Conservation (phyloP, 1,140 invertebrate species). For the Drosophila seguyi region DNA sequence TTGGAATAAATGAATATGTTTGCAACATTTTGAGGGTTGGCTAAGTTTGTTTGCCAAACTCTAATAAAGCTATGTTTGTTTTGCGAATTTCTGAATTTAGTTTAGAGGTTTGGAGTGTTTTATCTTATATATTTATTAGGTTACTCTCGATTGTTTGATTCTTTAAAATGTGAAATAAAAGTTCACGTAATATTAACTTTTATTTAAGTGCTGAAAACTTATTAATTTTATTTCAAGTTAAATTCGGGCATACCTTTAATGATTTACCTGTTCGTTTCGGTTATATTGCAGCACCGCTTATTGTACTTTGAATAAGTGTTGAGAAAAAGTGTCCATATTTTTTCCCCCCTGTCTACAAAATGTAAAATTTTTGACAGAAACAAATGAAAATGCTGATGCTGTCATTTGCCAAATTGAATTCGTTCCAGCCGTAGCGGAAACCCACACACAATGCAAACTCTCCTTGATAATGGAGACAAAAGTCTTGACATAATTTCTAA, state of each 20-base stretch:
- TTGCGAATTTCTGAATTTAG: neutral
- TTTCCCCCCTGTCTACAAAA: conserved; percentile 1
- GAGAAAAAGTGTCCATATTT: conserved; percentile 30
- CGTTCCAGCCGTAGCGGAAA: conserved; percentile 28
- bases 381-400: conserved; percentile 72
- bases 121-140: neutral
- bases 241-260: conserved; percentile 9
- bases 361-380: conserved; percentile 60
- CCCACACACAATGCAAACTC: conserved; percentile 6
- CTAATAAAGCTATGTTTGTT: conserved; percentile 35
- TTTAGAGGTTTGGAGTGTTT: neutral
- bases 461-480: conserved; percentile 31
- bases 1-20: conserved; percentile 31
- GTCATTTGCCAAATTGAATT: conserved; percentile 75
- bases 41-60: conserved; percentile 44
- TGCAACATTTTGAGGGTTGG: conserved; percentile 24
- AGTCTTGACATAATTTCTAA: conserved; percentile 71
- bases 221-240: neutral
- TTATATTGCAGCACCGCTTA: neutral
- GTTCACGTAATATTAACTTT: neutral
- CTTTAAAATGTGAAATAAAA: neutral
- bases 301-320: conserved; percentile 10
- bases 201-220: too few species aligned
- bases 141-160: neutral
- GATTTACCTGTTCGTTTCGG: neutral